These are phyloP conservation scores for Drosophila atroscutellata DNA, from an alignment of 2,888 invertebrate species.

Conservation along the genomic window DNA sequence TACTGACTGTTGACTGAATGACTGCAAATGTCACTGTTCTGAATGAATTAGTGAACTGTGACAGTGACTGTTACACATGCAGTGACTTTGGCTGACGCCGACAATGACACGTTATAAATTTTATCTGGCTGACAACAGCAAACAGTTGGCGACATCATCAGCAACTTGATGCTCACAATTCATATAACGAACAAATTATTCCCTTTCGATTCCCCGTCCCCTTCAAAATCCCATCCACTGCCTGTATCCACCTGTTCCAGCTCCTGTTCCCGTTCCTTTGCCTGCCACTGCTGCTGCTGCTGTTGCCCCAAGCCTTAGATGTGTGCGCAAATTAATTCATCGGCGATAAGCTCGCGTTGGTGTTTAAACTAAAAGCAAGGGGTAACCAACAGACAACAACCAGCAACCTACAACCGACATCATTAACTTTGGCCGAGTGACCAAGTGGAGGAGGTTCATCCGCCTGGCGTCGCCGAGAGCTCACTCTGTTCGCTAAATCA, in stretches of 20 bases:
- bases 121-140: slow-evolving; percentile 34
- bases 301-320: slow-evolving; percentile 39
- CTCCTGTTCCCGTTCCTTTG: neutral
- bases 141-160: slow-evolving; percentile 20
- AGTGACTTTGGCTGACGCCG: slow-evolving; percentile 20
- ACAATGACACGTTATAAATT: slow-evolving; percentile 49
- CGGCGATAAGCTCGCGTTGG: slow-evolving; percentile 55
- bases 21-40: slow-evolving; percentile 46
- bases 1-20: slow-evolving; percentile 25
- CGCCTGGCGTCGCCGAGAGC: slow-evolving; percentile 19
- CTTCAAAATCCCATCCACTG: neutral
- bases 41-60: slow-evolving; percentile 43
- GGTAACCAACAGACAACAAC: neutral
- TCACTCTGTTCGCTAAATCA: slow-evolving; percentile 67
- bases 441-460: slow-evolving; percentile 55
- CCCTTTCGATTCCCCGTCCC: slow-evolving; percentile 2
- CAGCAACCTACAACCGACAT: slow-evolving; percentile 20
- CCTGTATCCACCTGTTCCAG: neutral
- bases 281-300: neutral
- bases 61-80: slow-evolving; percentile 31
- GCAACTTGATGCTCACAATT: neutral
- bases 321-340: slow-evolving; percentile 67
- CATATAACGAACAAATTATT: slow-evolving; percentile 1
- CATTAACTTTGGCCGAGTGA: slow-evolving; percentile 78
- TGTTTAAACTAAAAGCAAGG: neutral